Percentiles rank a stretch among this genome's conserved stretches.
Evolutionary conservation across 2,888 invertebrate genomes (phyloP).

Genomic region (Tachystola acroxantha): DNA sequence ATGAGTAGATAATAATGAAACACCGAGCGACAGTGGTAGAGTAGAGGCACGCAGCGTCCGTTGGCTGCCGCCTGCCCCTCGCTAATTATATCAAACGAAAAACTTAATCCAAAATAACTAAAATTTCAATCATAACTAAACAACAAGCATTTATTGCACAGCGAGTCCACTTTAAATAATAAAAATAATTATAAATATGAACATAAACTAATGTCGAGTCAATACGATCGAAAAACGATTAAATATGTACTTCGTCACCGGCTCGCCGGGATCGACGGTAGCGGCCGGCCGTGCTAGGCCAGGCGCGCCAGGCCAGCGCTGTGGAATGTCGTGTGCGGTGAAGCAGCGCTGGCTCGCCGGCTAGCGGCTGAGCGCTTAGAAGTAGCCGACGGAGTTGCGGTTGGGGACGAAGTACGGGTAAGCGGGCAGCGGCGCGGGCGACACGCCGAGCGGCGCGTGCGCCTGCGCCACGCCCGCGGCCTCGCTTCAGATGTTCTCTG

Average conservation of each 20-base stretch:
- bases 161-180: slow-evolving; percentile 65
- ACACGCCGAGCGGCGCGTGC: slow-evolving; percentile 29
- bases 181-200: slow-evolving; percentile 44
- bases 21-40: slow-evolving; percentile 12
- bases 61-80: slow-evolving; percentile 13
- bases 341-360: not conserved
- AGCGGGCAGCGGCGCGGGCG: slow-evolving; percentile 61
- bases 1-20: slow-evolving; percentile 22
- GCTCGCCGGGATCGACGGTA: not conserved
- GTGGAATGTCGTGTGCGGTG: not conserved
- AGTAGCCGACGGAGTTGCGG: slow-evolving; percentile 66
- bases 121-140: slow-evolving; percentile 63
- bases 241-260: not conserved
- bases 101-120: slow-evolving; percentile 33
- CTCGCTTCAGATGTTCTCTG: slow-evolving; percentile 72
- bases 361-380: slow-evolving; percentile 35
- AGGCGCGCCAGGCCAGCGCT: not conserved
- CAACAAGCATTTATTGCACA: slow-evolving; percentile 76
- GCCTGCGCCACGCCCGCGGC: slow-evolving; percentile 60
- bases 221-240: not conserved
- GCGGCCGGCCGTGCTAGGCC: not conserved
- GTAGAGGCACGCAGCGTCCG: slow-evolving; percentile 1
- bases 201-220: not conserved
- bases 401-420: slow-evolving; percentile 66
- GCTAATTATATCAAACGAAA: slow-evolving; percentile 23